These are phyloP conservation scores for Xestobium rufovillosum DNA, from an alignment of 2,888 invertebrate species.

Conservation along the genomic window DNA sequence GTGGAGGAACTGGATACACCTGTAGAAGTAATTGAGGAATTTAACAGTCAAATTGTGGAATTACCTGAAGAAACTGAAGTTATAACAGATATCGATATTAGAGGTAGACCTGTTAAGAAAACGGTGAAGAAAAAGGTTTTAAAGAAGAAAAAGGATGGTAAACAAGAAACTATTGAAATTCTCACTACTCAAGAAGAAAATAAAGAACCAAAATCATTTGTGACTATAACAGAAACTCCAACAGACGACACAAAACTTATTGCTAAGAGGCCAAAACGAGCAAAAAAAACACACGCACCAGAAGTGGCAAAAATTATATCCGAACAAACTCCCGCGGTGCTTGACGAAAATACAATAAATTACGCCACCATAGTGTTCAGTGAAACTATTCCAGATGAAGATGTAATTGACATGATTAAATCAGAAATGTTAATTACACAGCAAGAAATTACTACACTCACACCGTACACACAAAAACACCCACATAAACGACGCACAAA, in stretches of 20 bases:
- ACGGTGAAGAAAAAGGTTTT: conserved; percentile 40
- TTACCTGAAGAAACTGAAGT: conserved; percentile 26
- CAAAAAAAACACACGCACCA: too few species aligned
- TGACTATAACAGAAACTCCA: conserved; percentile 24
- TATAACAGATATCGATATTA: conserved; percentile 23
- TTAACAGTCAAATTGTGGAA: conserved; percentile 23
- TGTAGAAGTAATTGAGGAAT: conserved; percentile 21
- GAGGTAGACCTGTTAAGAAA: conserved; percentile 24
- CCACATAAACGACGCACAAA: neutral
- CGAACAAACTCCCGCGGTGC: neutral
- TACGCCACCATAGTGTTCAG: too few species aligned
- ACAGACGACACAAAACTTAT: conserved; percentile 9
- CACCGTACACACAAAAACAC: conserved; percentile 1
- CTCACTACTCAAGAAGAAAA: conserved; percentile 42
- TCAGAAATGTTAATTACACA: neutral
- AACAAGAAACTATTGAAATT: conserved; percentile 41
- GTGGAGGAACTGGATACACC: conserved; percentile 27
- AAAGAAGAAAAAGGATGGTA: conserved; percentile 40
- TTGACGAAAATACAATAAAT: too few species aligned
- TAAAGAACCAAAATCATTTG: conserved; percentile 39
- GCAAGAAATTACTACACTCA: neutral
- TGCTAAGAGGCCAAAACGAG: too few species aligned
- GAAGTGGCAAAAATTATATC: conserved; percentile 27
- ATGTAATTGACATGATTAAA: neutral
- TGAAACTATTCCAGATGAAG: conserved; percentile 1